Conservation (phyloP, 2,888 invertebrate genomes). For the Leptopilina drosophilae region DNA sequence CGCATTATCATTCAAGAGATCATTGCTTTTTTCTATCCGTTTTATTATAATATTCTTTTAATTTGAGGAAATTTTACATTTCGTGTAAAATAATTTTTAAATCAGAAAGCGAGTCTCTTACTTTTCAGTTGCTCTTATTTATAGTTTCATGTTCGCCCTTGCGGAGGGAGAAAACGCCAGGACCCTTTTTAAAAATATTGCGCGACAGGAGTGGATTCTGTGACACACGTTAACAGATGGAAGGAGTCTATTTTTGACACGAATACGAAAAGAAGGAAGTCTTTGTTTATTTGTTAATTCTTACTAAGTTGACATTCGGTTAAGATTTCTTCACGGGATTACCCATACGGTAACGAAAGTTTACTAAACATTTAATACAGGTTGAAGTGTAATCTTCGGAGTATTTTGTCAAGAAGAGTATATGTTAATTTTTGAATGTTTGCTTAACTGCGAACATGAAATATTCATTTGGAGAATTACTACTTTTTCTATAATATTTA, state of each 20-base stretch:
- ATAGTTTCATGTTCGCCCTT: neutral
- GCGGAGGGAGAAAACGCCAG: neutral
- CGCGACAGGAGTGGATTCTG: constrained; percentile 27
- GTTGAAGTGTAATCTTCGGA: no score
- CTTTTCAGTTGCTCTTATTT: constrained; percentile 20
- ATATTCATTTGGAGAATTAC: no score
- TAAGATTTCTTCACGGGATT: constrained; percentile 37
- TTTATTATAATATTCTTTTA: no score
- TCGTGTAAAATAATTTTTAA: neutral
- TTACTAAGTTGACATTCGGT: neutral
- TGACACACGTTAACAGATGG: constrained; percentile 50
- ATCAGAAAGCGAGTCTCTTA: neutral
- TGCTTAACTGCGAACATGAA: no score
- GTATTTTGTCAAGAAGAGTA: no score
- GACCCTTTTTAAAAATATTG: constrained; percentile 22
- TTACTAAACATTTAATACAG: no score
- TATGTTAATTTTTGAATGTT: no score
- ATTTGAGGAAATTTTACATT: neutral
- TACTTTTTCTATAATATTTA: no score
- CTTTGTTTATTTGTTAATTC: neutral
- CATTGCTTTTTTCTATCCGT: no score
- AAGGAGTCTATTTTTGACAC: constrained; percentile 50
- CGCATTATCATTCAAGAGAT: no score
- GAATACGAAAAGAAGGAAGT: neutral
- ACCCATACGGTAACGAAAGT: neutral